Evolutionary conservation across 2,888 invertebrate genomes (phyloP).

Genomic region (Noctua fimbriata): DNA sequence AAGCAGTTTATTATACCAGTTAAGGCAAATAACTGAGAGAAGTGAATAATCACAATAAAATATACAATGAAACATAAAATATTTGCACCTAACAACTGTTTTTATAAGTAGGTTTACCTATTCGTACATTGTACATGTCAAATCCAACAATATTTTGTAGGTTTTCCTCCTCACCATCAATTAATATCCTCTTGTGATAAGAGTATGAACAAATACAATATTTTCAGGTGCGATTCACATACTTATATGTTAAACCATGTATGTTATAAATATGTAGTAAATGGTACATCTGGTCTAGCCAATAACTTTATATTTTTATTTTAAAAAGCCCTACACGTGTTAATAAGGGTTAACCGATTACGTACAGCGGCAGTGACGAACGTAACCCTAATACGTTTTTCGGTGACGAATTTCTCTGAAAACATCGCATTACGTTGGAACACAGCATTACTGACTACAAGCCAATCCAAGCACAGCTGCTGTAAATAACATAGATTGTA

Average conservation of each 20-base stretch:
- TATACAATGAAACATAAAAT: not conserved
- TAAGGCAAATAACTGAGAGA: not conserved
- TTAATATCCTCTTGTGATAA: conserved; percentile 38
- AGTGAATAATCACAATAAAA: conserved; percentile 3
- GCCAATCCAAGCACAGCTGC: conserved; percentile 25
- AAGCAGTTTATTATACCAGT: not conserved
- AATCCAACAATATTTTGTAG: conserved; percentile 17
- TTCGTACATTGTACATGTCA: not conserved
- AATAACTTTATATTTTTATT: not conserved
- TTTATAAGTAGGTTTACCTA: conserved; percentile 12
- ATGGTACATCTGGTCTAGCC: not conserved
- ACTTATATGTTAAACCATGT: not conserved
- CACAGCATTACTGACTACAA: conserved; percentile 3
- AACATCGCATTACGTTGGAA: not conserved
- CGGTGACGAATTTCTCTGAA: not conserved
- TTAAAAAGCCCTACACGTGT: not conserved
- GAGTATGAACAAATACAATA: conserved; percentile 22
- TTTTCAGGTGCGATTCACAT: conserved; percentile 17
- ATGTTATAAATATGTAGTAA: conserved; percentile 5
- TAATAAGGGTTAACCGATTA: not conserved
- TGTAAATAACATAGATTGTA: conserved; percentile 68
- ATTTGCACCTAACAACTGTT: not conserved
- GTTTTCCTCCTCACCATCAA: conserved; percentile 40
- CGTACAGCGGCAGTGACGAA: not conserved
- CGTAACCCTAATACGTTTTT: conserved; percentile 1